A percentile compares a stretch with the other conserved stretches of the same genome.
phyloP scores from a whole-genome alignment of 2,797 vertebrate species.

The Anguilla pacifica region DNA sequence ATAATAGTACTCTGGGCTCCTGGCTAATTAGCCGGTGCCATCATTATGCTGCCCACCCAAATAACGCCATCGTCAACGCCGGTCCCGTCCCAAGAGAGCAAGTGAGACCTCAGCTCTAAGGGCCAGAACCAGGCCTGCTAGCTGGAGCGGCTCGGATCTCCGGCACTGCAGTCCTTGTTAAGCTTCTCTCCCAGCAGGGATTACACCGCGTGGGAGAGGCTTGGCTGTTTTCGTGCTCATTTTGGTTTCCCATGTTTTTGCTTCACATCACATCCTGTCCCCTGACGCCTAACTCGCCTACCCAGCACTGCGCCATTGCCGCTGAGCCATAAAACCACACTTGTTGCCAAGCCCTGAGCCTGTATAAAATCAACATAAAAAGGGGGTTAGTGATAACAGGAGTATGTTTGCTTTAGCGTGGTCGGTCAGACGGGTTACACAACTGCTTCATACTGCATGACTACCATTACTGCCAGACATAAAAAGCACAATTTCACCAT shows the following conservation, averaged over 20 bases:
- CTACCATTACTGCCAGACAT: not conserved
- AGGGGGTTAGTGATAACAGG: not conserved
- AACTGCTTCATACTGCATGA: not conserved
- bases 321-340: not conserved
- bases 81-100: not conserved
- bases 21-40: constrained; percentile 32
- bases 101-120: not conserved
- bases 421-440: not conserved
- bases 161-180: not conserved
- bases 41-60: constrained; percentile 20
- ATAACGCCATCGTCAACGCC: constrained; percentile 27
- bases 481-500: not conserved
- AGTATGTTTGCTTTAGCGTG: not conserved
- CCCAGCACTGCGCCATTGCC: not conserved
- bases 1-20: constrained; percentile 26
- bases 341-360: not conserved
- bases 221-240: not conserved
- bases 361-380: constrained; percentile 1
- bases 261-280: not conserved
- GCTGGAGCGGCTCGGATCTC: not conserved
- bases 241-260: not conserved
- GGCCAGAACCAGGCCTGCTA: not conserved
- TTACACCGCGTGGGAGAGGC: not conserved
- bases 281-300: not conserved
- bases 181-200: constrained; percentile 1